These are phyloP conservation scores for Drosophila maculinotata DNA, from an alignment of 2,888 invertebrate genomes.

Conservation along the genomic window DNA sequence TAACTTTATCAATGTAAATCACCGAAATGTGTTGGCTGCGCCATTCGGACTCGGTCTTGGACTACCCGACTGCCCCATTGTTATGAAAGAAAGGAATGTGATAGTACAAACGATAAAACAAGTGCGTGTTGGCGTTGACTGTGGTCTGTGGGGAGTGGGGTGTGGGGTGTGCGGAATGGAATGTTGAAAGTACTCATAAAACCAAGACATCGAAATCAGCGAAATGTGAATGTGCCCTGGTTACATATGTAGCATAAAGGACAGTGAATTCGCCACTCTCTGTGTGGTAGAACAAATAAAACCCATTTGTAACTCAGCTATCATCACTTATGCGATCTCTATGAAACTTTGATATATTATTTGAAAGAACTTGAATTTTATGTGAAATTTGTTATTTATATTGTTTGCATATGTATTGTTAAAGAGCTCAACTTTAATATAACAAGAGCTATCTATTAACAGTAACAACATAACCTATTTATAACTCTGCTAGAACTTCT, in stretches of 20 bases:
- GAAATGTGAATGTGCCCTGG: slow-evolving; percentile 38
- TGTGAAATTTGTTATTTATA: too few species aligned
- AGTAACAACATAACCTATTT: slow-evolving; percentile 22
- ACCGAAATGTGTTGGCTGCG: slow-evolving; percentile 67
- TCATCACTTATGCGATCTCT: slow-evolving; percentile 24
- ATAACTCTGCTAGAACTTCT: slow-evolving; percentile 25
- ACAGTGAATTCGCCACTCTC: background rate
- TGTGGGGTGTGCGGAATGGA: slow-evolving; percentile 47
- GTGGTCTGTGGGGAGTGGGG: slow-evolving; percentile 39
- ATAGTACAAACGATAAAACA: slow-evolving; percentile 64
- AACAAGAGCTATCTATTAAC: too few species aligned
- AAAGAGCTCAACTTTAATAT: too few species aligned
- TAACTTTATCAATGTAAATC: slow-evolving; percentile 79
- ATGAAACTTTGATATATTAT: background rate
- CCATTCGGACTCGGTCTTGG: slow-evolving; percentile 31
- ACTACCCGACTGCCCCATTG: slow-evolving; percentile 49
- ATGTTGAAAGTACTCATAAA: slow-evolving; percentile 56
- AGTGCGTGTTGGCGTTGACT: slow-evolving; percentile 65
- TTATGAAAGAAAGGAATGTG: slow-evolving; percentile 60
- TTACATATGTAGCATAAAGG: slow-evolving; percentile 6
- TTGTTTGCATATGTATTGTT: too few species aligned
- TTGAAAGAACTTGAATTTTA: background rate
- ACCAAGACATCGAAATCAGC: slow-evolving; percentile 52
- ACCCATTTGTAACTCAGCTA: slow-evolving; percentile 35
- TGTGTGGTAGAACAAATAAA: background rate